A percentile compares a stretch with the other conserved stretches of the same genome.
Evolutionary conservation across 1,140 invertebrate species (phyloP).

Genomic region (Drosophila melanica): DNA sequence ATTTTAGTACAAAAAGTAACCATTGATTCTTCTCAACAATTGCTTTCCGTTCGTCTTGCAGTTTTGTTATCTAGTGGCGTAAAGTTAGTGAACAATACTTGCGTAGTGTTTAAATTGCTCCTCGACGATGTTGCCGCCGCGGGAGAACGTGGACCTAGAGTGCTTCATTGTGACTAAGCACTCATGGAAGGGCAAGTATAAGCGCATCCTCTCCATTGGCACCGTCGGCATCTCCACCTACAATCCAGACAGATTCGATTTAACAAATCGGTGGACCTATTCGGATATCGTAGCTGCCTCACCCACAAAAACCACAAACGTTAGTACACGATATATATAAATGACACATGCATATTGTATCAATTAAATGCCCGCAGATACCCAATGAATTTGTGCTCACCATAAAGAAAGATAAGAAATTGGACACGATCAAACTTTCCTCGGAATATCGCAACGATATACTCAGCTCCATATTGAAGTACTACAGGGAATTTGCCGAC

Average conservation of each 20-base stretch:
- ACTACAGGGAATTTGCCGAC: constrained; percentile 91
- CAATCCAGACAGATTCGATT: constrained; percentile 95
- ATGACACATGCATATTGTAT: background rate
- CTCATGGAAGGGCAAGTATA: constrained; percentile 99
- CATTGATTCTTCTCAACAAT: background rate
- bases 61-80: constrained; percentile 39
- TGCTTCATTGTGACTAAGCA: constrained; percentile 98
- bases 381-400: constrained; percentile 92
- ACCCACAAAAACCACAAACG: constrained; percentile 85
- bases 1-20: constrained; percentile 18
- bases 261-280: constrained; percentile 97
- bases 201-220: constrained; percentile 98
- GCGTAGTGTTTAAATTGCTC: constrained; percentile 17
- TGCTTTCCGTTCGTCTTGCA: background rate
- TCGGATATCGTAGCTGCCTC: constrained; percentile 91
- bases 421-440: constrained; percentile 98
- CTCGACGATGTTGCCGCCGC: constrained; percentile 89
- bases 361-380: constrained; percentile 73
- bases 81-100: constrained; percentile 39
- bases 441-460: constrained; percentile 97
- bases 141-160: constrained; percentile 95
- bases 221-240: constrained; percentile 98
- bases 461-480: constrained; percentile 95
- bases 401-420: constrained; percentile 95
- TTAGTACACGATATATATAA: constrained; percentile 30